Evolutionary conservation across 2,797 vertebrate species (phyloP), one percentile per base, ranked within the genome.

Genomic region (Hyperoplus immaculatus): DNA sequence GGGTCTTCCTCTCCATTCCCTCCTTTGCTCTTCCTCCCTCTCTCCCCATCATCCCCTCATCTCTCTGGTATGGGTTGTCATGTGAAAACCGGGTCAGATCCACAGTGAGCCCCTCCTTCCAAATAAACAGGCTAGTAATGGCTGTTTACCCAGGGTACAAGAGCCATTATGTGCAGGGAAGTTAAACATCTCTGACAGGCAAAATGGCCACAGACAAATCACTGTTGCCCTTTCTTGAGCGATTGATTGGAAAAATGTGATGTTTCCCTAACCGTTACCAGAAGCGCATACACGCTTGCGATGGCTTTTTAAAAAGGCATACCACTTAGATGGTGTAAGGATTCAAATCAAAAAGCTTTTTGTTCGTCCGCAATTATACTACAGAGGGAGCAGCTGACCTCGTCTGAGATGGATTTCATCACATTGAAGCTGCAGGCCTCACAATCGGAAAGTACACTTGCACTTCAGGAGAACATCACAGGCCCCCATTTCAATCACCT

Each of bases 131-230:
- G 75, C 76, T 87, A 80, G 87, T 95, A 94, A 95, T 94, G 92
- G 92, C 85, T 95, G 92, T 94, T 95, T 95, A 92, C 94, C 80
- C 86, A 93, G 88, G 89, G 92, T 84, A 92, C 87, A 87, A 92
- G 90, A 93, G 90, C 90, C 89, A 95, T 95, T 95, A 94, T 81
- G 82, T 42, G 66, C 69, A 45, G 87, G 82, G 89, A 95, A 95
- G 91, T 94, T 95, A 94, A 95, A 95, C 93, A 95, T 93, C 90
- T 94, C 83, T 95, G 95, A 95, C 94, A 95, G 91, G 91, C 62
- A 90, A 94, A 95, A 95, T 89, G 87, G 85, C 93, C 58, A 51
- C 88, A 92, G 93, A 95, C 94, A 95, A 95, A 96, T 95, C 92
- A 90, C 92, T 83, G 89, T 87, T 93, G 90, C 88, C 89, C 89